These are phyloP conservation scores for Polymixis flavicincta DNA, from an alignment of 2,888 invertebrate genomes.

Conservation along the genomic window DNA sequence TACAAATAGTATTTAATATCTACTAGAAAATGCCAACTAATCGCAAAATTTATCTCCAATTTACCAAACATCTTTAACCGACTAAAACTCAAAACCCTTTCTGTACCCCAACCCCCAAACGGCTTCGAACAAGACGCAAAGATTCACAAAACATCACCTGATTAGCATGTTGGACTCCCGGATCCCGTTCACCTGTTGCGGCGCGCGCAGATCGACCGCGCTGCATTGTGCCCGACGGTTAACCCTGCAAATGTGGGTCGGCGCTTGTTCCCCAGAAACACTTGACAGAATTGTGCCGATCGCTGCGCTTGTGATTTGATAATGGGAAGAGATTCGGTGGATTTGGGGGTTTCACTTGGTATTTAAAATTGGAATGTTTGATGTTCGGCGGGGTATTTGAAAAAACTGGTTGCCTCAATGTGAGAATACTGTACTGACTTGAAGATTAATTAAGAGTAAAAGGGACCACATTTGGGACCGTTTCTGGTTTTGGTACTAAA, in stretches of 20 bases:
- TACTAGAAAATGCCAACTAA: neutral
- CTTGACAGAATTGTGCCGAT: slow-evolving; percentile 64
- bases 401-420: neutral
- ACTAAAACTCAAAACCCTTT: neutral
- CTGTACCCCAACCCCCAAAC: neutral
- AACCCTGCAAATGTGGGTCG: slow-evolving; percentile 72
- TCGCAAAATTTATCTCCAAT: neutral
- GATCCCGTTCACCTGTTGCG: slow-evolving; percentile 85
- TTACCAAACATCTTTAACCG: neutral
- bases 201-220: slow-evolving; percentile 89
- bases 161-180: slow-evolving; percentile 56
- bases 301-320: slow-evolving; percentile 42
- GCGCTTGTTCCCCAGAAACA: slow-evolving; percentile 58
- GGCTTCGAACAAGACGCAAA: slow-evolving; percentile 15
- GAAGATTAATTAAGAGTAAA: neutral
- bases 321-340: slow-evolving; percentile 27
- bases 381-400: neutral
- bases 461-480: neutral
- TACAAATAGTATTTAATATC: neutral
- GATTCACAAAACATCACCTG: slow-evolving; percentile 53
- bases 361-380: neutral
- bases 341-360: slow-evolving; percentile 5
- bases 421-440: neutral
- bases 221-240: slow-evolving; percentile 78
- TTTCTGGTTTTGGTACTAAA: slow-evolving; percentile 30